phyloP scores from a whole-genome alignment of 2,797 vertebrate genomes.

The Diplodus puntazzo region DNA sequence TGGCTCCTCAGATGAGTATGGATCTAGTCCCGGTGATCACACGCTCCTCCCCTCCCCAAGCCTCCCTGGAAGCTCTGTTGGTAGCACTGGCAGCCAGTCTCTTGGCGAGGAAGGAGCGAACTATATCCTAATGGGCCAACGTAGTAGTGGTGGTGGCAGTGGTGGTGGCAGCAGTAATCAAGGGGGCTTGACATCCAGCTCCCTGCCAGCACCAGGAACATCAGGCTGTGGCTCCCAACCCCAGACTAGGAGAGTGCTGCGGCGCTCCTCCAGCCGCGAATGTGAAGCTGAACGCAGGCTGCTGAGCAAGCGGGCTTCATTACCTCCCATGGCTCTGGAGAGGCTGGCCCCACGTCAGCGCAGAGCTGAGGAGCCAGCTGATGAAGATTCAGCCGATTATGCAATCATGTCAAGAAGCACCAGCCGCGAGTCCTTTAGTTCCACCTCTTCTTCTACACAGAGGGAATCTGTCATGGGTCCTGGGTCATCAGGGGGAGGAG shows the following conservation, averaged over 20 bases:
- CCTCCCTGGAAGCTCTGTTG: slow-evolving; percentile 77
- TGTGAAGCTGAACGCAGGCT: slow-evolving; percentile 82
- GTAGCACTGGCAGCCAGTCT: slow-evolving; percentile 75
- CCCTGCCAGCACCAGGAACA: slow-evolving; percentile 63
- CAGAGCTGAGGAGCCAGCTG: slow-evolving; percentile 76
- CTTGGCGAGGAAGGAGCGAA: slow-evolving; percentile 81
- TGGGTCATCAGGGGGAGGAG: slow-evolving; percentile 60
- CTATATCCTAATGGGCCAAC: slow-evolving; percentile 88
- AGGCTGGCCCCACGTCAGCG: slow-evolving; percentile 75
- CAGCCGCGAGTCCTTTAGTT: slow-evolving; percentile 82
- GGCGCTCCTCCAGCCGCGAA: slow-evolving; percentile 84
- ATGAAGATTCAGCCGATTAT: slow-evolving; percentile 85
- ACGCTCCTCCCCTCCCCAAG: slow-evolving; percentile 74
- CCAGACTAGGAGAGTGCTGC: slow-evolving; percentile 80
- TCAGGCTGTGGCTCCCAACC: slow-evolving; percentile 57
- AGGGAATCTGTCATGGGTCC: slow-evolving; percentile 65
- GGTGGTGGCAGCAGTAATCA: slow-evolving; percentile 52
- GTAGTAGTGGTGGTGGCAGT: slow-evolving; percentile 22
- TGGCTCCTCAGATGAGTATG: slow-evolving; percentile 89
- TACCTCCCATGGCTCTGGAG: slow-evolving; percentile 86
- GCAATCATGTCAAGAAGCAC: slow-evolving; percentile 87
- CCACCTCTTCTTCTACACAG: slow-evolving; percentile 65
- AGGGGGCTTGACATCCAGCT: slow-evolving; percentile 59
- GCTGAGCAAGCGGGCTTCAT: slow-evolving; percentile 85
- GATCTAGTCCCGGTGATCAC: slow-evolving; percentile 87